Evolutionary conservation across 2,797 vertebrate genomes (phyloP), one percentile per base, ranked within the genome.

Genomic region (Stomatorhinus walkeri): DNA sequence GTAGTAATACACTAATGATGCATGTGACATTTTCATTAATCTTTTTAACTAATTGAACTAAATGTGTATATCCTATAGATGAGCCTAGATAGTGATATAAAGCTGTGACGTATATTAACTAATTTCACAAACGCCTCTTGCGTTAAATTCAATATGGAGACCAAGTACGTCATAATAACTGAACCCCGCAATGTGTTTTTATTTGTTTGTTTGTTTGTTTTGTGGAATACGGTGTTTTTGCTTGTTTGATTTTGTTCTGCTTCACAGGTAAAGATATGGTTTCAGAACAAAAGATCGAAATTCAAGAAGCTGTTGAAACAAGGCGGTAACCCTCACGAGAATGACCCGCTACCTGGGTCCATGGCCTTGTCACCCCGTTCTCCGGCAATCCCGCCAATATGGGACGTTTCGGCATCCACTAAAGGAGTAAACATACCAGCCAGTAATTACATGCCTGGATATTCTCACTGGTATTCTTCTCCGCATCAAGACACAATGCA

Each of bases 401-500:
- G 98, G 98, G 98, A 99, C 96, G 97, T 99, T 94, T 97, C 98
- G 54, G 97, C 97, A 90, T 97, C 97, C 87, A 96, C 97, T 93
- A 99, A 99, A 96, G 98, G 97, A 93, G 98, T 99, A 93, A 98
- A 96, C 94, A 97, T 99, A 97, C 96, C 97, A 91, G 96, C 97
- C 93, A 99, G 98, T 96, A 98, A 97, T 95, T 99, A 99, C 94
- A 99, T 99, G 98, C 95, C 98, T 28, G 97, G 98, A 88, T 99
- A 99, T 93, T 99, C 98, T 92, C 98, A 98, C 95, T 99, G 98
- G 98, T 99, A 99, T 92, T 98, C 98, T 88, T 98, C 98, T 90
- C 97, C 98, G 94, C 98, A 99, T 92, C 98, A 99, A 93, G 98
- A 99, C 93, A 97, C 98, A 90, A 99, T 99, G 98, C 98, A 99